These are phyloP conservation scores for Gallinago undulata DNA, from an alignment of 2,113 vertebrate genomes.

Conservation along the genomic window DNA sequence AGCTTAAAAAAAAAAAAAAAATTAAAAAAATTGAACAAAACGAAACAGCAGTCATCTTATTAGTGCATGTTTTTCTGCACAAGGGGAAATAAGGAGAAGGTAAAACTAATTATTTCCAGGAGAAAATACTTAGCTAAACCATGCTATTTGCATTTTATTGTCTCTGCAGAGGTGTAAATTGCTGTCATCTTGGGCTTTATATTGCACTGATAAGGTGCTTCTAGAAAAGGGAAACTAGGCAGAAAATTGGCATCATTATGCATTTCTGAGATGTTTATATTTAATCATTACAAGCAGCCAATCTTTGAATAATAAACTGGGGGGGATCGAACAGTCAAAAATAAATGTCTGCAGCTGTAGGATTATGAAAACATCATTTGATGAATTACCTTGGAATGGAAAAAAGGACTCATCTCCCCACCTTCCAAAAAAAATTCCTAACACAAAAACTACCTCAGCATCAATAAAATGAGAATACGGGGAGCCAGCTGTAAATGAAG, in stretches of 20 bases:
- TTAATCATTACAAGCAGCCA: not conserved
- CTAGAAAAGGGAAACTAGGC: not conserved
- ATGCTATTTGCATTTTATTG: not conserved
- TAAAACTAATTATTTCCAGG: not conserved
- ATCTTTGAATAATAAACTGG: not conserved
- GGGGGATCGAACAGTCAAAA: not conserved
- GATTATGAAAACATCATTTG: not conserved
- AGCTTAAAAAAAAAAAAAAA: not conserved
- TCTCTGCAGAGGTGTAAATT: constrained; percentile 25
- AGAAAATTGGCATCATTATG: constrained; percentile 26
- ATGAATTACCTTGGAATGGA: not conserved
- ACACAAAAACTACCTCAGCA: not conserved
- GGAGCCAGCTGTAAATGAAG: not conserved
- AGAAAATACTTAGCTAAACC: not conserved
- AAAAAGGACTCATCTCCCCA: not conserved
- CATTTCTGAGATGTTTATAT: not conserved
- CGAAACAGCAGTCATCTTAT: not conserved
- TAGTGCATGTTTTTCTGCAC: not conserved
- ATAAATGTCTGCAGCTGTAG: not conserved
- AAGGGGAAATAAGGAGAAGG: not conserved
- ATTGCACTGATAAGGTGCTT: not conserved
- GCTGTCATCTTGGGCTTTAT: not conserved
- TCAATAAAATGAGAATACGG: not conserved
- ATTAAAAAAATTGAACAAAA: not conserved
- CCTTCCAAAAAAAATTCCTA: fast-evolving